Conservation (phyloP, 2,113 vertebrate species). For the Lanius ludovicianus region DNA sequence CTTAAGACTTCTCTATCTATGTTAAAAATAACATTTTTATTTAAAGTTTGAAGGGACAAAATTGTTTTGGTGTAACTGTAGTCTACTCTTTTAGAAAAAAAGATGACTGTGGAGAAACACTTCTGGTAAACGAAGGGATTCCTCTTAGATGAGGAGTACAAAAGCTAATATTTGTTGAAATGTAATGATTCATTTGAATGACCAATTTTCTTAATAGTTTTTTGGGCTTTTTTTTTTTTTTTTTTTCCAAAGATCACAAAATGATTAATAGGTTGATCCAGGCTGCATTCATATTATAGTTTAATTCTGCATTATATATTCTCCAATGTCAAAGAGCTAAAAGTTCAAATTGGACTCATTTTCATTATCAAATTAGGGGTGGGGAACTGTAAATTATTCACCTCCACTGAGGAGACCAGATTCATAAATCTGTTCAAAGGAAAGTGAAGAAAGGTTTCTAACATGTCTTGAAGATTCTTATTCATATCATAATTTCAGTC, state of each 20-base stretch:
- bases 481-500: neutral
- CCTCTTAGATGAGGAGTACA: neutral
- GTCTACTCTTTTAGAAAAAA: neutral
- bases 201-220: slow-evolving; percentile 46
- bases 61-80: neutral
- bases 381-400: slow-evolving; percentile 44
- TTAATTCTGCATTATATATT: slow-evolving; percentile 41
- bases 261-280: slow-evolving; percentile 53
- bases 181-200: slow-evolving; percentile 56
- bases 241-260: neutral
- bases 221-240: neutral
- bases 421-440: slow-evolving; percentile 28
- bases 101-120: neutral
- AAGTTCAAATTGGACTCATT: slow-evolving; percentile 47
- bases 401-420: neutral
- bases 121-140: neutral
- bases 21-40: neutral
- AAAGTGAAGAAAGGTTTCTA: slow-evolving; percentile 6
- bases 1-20: neutral
- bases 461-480: neutral
- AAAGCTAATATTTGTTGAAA: slow-evolving; percentile 56
- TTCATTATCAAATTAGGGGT: slow-evolving; percentile 49
- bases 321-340: neutral
- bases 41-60: neutral
- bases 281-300: slow-evolving; percentile 24